phyloP scores from a whole-genome alignment of 2,797 vertebrate genomes.

The Discoglossus pictus region DNA sequence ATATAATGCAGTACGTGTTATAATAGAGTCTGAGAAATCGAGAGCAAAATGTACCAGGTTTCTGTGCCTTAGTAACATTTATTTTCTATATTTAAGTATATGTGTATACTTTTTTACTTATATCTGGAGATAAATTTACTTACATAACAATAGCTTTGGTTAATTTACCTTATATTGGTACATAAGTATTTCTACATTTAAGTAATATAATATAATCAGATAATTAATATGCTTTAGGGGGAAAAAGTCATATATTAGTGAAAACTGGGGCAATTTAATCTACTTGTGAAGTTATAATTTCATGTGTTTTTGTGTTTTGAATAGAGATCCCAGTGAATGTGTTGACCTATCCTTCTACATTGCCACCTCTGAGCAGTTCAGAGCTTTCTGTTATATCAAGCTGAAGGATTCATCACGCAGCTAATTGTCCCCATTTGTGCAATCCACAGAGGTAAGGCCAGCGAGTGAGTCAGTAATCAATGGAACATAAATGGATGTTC shows the following conservation, averaged over 20 bases:
- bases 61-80: no score
- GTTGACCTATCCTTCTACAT: constrained; percentile 36
- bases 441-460: constrained; percentile 45
- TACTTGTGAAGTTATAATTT: constrained; percentile 19
- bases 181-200: no score
- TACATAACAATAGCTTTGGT: no score
- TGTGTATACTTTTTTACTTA: no score
- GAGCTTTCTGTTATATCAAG: constrained; percentile 37
- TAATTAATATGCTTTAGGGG: constrained; percentile 7
- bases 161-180: no score
- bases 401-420: constrained; percentile 33
- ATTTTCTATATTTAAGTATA: no score
- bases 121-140: no score
- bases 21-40: no score
- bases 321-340: constrained; percentile 29
- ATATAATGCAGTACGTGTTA: no score
- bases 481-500: constrained; percentile 48
- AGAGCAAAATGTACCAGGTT: no score
- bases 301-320: constrained; percentile 23
- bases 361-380: constrained; percentile 23
- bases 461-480: constrained; percentile 44
- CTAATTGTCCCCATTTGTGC: constrained; percentile 46
- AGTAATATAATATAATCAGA: constrained; percentile 14
- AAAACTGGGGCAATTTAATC: constrained; percentile 30
- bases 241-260: constrained; percentile 11